These are phyloP conservation scores for Neosilurus hyrtlii DNA, from an alignment of 2,797 vertebrate genomes.

Conservation along the genomic window DNA sequence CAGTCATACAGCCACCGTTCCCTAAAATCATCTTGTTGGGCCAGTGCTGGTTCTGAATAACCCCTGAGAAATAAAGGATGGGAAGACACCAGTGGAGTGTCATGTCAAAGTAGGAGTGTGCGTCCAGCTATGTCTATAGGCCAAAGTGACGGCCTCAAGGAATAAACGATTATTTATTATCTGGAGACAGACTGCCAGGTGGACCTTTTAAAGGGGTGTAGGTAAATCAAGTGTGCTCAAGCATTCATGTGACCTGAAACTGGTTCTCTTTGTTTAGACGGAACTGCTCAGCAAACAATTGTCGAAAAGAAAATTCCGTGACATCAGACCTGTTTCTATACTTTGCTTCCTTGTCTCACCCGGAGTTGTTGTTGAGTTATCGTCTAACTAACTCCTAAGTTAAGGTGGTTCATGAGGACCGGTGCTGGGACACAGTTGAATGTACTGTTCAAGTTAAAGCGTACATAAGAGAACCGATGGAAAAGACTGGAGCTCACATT, in stretches of 20 bases:
- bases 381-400: neutral
- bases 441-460: no score
- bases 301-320: neutral
- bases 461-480: neutral
- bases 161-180: neutral
- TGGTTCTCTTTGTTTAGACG: conserved; percentile 21
- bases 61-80: no score
- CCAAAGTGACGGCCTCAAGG: neutral
- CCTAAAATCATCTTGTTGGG: no score
- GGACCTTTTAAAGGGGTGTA: neutral
- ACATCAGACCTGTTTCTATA: neutral
- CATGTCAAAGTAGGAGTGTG: neutral
- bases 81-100: no score
- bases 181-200: neutral
- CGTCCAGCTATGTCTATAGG: neutral
- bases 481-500: neutral
- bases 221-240: conserved; percentile 9
- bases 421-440: neutral
- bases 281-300: conserved; percentile 8
- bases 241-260: conserved; percentile 14
- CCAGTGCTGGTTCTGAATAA: neutral
- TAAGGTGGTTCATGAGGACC: no score
- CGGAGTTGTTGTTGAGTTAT: no score
- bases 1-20: neutral
- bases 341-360: conserved; percentile 9